Base-by-base conservation (phyloP, 2,888 invertebrate species). In the Schizotus pectinicornis region DNA sequence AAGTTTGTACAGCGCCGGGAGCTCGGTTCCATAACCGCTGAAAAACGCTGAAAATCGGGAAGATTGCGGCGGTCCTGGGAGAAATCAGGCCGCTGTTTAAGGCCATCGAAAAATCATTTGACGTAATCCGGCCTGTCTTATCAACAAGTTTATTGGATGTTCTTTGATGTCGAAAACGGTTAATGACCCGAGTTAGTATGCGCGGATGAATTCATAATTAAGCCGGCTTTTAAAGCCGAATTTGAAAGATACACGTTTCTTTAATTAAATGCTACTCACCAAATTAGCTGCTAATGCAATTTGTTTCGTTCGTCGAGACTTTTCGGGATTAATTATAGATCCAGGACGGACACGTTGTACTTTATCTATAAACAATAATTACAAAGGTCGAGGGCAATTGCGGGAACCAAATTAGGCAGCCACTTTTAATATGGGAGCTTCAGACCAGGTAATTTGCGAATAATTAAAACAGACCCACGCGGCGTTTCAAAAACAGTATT, bases 131-230 rank as follows among this genome's bases (percentile, higher is more conserved):
- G 13, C 35, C 13, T 8, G 13, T 46, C 3, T 38, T 33, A 38
- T 42, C 45, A 53, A 36, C 36, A 43, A 35, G 31, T 7, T 9
- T 43, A 22, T 34, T 41, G 32, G 7, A 33, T 43, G 35, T 41
- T 37, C 55, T 55, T 55, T 55, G 48, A 48, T 55, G 48, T 55
- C 48, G 32, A 9, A 14, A 42, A 41, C 48, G 41, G 34, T 32
- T 54, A 54, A 54, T 47, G 53, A 46, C 14, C 46, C 14, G 7
- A 45, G 34, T 46, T 43, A 33, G 47, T 30, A 45, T 38, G 45
- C 38, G 32, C 48, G 32, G 39, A 55, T 39, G 55, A 55, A 55
- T 55, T 55, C 42, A 55, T 48, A 48, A 55, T 55, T 35, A 55
- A 49, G 13, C 31, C 33, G n/a, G 48, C 55, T 42, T 48, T 48